phyloP scores from a whole-genome alignment of 2,113 vertebrate species.

The Canis aureus region DNA sequence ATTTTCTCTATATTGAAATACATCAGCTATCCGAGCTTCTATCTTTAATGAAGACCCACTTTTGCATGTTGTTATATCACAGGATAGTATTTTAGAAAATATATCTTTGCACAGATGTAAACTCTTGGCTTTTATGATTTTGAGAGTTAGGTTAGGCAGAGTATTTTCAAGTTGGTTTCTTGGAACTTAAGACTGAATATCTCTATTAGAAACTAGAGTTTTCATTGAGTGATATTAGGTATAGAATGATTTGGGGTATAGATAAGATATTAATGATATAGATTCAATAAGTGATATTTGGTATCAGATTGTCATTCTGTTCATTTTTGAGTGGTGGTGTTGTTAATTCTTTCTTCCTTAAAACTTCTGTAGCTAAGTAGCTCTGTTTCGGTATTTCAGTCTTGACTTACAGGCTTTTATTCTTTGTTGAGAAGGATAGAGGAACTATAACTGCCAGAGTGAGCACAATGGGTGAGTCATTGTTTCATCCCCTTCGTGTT shows the following conservation, averaged over 20 bases:
- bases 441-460: background rate
- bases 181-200: background rate
- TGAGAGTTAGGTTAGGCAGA: background rate
- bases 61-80: background rate
- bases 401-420: background rate
- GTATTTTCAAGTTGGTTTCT: conserved; percentile 24
- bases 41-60: background rate
- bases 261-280: background rate
- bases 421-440: background rate
- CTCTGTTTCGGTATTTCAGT: background rate
- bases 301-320: background rate
- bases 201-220: background rate
- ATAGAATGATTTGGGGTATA: background rate
- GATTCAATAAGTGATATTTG: background rate
- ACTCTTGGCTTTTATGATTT: background rate
- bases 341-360: background rate
- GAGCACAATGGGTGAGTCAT: no score
- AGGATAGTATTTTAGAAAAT: background rate
- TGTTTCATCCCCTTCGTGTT: accelerated
- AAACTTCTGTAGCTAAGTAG: background rate
- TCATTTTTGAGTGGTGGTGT: background rate
- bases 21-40: background rate
- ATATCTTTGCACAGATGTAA: background rate
- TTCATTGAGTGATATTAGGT: background rate
- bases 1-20: background rate